These are phyloP conservation scores for Hypotaenidia philippensis DNA, from an alignment of 2,797 vertebrate genomes.

Conservation along the genomic window DNA sequence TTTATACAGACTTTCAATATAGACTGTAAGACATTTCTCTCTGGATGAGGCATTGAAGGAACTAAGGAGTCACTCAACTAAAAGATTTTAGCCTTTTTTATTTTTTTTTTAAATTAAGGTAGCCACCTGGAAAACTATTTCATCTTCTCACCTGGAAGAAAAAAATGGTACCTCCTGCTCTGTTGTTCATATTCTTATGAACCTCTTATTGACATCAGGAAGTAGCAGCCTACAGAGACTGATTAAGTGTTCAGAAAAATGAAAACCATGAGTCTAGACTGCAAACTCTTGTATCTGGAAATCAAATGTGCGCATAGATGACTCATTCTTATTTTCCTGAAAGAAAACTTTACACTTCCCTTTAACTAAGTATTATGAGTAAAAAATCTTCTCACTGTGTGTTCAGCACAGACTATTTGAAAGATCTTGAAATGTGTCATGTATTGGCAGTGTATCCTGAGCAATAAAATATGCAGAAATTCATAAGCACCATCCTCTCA, in stretches of 20 bases:
- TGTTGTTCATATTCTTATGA: conserved; percentile 40
- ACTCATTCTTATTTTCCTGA: conserved; percentile 66
- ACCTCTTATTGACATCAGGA: conserved; percentile 55
- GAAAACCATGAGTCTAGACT: conserved; percentile 65
- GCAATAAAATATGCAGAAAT: conserved; percentile 42
- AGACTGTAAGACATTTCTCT: neutral
- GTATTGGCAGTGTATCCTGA: neutral
- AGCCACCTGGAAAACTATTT: neutral
- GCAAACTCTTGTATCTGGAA: conserved; percentile 58
- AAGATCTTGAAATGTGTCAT: conserved; percentile 33
- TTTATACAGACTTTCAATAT: neutral
- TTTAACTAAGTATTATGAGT: conserved; percentile 42
- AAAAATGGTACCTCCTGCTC: neutral
- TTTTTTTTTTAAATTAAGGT: neutral
- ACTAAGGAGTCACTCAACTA: neutral
- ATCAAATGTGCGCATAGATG: conserved; percentile 60
- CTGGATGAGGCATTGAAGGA: neutral
- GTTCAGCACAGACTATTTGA: conserved; percentile 17
- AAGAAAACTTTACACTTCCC: conserved; percentile 29
- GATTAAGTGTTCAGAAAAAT: conserved; percentile 61
- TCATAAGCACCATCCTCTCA: neutral
- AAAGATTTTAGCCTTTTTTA: neutral
- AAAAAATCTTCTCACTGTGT: conserved; percentile 31
- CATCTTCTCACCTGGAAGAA: neutral
- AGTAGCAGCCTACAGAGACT: conserved; percentile 33